Evolutionary conservation across 2,888 invertebrate species (phyloP).

Genomic region (Trachelus stipa): DNA sequence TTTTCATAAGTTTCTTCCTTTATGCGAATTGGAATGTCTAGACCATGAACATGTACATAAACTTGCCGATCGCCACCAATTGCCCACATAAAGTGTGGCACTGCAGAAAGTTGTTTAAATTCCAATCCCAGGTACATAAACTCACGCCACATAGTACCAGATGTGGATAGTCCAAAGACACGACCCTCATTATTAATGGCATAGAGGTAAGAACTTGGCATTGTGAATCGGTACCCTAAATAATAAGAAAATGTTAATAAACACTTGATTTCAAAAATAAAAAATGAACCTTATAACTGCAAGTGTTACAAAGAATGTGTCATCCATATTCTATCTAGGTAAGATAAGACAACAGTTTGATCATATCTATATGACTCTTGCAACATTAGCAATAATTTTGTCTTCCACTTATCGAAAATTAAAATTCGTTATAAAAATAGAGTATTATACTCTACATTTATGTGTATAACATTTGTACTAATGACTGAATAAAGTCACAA

Average conservation of each 20-base stretch:
- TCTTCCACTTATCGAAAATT: neutral
- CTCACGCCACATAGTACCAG: constrained; percentile 86
- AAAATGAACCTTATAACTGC: neutral
- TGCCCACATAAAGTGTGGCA: constrained; percentile 90
- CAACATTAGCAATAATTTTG: neutral
- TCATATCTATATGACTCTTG: neutral
- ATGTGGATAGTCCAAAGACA: constrained; percentile 86
- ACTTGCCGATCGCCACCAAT: constrained; percentile 93
- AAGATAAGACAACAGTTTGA: neutral
- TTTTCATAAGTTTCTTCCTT: constrained; percentile 94
- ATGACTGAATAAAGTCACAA: neutral
- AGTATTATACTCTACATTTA: neutral
- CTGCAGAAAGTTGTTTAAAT: constrained; percentile 88
- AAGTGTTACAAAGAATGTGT: neutral
- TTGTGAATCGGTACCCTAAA: constrained; percentile 52
- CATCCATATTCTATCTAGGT: neutral
- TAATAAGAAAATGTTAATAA: neutral
- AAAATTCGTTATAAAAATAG: neutral
- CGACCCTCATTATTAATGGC: constrained; percentile 90
- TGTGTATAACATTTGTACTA: neutral
- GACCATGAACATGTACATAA: constrained; percentile 89
- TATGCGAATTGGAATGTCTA: constrained; percentile 90
- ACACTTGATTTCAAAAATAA: neutral
- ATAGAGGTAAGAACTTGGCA: constrained; percentile 82
- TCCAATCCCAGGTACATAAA: constrained; percentile 87